Base-by-base conservation (phyloP, 2,888 invertebrate species). In the Hipparchia semele region DNA sequence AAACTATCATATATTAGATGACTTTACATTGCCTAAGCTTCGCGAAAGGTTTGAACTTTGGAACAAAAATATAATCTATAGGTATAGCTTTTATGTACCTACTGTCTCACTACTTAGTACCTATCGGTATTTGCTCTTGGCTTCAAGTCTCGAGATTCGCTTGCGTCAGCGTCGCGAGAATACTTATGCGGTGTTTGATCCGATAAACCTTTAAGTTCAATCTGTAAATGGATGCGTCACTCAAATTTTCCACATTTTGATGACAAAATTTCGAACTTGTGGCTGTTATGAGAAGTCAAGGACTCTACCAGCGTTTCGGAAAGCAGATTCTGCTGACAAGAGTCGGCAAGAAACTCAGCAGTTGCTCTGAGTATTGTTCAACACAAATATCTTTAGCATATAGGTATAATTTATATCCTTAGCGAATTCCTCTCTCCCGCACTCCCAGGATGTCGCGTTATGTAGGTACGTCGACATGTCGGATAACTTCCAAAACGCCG, bases 401-500 rank as follows among this genome's bases (percentile, higher is more conserved):
- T 23, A 23, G 23, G 23, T 39, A 39, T 39, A 39, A 39, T 39
- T 39, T 4, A 39, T 39, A 39, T 39, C 5, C 39, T 39, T 39
- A 39, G 39, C 39, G 5, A 39, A 39, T 39, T 39, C 39, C 39
- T 39, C 39, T 39, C 39, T 4, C 39, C 39, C 39, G 39, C 39
- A 39, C 39, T 39, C 39, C 39, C 39, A 39, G 39, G 39, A 39
- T 39, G 39, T 39, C 39, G 39, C 39, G 39, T 39, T 39, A 39
- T 39, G 39, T 39, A 39, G 39, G 39, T 54, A 61, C 33, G 58
- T 67, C 77, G 77, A 80, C 76, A 79, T 71, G 72, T 86, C 86
- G 85, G 87, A 86, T 81, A 80, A 81, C 83, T 83, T 87, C 85
- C 84, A 85, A 82, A 78, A 72, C 69, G 73, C 78, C 82, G 78